A percentile compares a stretch with the other conserved stretches of the same genome.
Conservation (phyloP, 2,888 invertebrate genomes). For the Alentia gelatinosa region DNA sequence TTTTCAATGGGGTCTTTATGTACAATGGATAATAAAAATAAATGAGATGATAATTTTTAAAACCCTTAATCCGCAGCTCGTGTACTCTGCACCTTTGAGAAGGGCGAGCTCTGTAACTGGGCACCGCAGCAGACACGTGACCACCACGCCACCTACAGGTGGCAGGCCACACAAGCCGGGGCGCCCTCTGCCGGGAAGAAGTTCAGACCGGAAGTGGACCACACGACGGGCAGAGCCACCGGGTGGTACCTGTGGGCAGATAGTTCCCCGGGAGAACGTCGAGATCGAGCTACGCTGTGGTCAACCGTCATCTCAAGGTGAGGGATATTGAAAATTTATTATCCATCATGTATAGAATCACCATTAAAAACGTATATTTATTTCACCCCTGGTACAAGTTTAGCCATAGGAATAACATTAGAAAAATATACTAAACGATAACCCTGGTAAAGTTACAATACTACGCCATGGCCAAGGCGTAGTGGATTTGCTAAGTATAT, state of each 20-base stretch:
- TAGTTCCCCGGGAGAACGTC: constrained; percentile 67
- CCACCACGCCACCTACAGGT: constrained; percentile 66
- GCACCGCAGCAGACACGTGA: background rate
- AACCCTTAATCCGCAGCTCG: background rate
- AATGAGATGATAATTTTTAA: no score
- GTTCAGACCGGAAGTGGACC: constrained; percentile 50
- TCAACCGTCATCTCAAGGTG: constrained; percentile 57
- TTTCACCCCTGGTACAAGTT: no score
- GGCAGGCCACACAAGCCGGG: constrained; percentile 62
- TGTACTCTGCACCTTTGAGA: constrained; percentile 69
- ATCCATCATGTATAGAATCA: no score
- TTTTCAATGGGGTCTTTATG: no score
- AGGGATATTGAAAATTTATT: no score
- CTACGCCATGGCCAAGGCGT: no score
- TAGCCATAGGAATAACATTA: no score
- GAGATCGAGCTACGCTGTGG: constrained; percentile 50
- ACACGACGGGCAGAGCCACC: constrained; percentile 40
- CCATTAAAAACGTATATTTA: no score
- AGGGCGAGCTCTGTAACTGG: constrained; percentile 64
- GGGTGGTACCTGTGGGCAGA: constrained; percentile 72
- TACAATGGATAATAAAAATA: no score
- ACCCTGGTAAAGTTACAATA: no score
- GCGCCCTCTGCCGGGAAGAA: background rate
- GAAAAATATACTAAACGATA: no score
- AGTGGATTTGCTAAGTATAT: no score